Evolutionary conservation across 2,797 vertebrate genomes (phyloP), one percentile per base, ranked within the genome.

Genomic region (Manis crassicaudata): DNA sequence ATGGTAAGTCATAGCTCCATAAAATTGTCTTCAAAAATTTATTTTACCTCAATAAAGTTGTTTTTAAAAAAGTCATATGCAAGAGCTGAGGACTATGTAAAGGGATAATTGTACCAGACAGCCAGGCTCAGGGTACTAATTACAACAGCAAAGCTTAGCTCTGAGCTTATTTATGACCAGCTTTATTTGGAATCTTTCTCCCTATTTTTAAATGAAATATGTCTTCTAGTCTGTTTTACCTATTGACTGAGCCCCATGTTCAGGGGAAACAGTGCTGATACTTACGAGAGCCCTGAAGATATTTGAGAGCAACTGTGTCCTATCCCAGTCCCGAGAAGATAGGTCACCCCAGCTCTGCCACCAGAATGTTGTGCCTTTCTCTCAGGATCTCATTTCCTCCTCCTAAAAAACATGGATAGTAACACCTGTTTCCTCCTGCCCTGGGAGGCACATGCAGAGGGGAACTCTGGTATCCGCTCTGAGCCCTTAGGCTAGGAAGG

Each of bases 151-250:
- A 23, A 62, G 32, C 27, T 83, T 68, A n/a, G 40, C 50, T 88
- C 70, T 35, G 27, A 87, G 23, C 29, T 84, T 35, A 4, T 75
- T 62, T n/a, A n/a, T 9, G 14, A 63, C 29, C 43, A 37, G 54
- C 52, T 91, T 82, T 27, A 17, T 67, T 65, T 85, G 52, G 54
- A 80, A 67, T 29, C 20, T 62, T 67, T 84, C 23, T 67, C 62
- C 60, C 52, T 62, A 25, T 58, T 80, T 83, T 85, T 62, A 46
- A 85, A 43, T 68, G 65, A 85, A 73, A 54, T 14, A n/a, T 79
- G 32, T 79, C 35, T n/a, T 83, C 23, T 43, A 32, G 14, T 83
- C 70, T 58, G 25, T 62, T 46, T 62, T 56, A 50, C 52, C 25
- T 88, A 1, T 32, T 40, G 58, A 79, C 21, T 52, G 56, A 92